Percentiles rank a stretch among this genome's conserved stretches.
These are phyloP conservation scores for Caenorhabditis sulstoni DNA, from an alignment of 2,888 invertebrate species.

Conservation along the genomic window DNA sequence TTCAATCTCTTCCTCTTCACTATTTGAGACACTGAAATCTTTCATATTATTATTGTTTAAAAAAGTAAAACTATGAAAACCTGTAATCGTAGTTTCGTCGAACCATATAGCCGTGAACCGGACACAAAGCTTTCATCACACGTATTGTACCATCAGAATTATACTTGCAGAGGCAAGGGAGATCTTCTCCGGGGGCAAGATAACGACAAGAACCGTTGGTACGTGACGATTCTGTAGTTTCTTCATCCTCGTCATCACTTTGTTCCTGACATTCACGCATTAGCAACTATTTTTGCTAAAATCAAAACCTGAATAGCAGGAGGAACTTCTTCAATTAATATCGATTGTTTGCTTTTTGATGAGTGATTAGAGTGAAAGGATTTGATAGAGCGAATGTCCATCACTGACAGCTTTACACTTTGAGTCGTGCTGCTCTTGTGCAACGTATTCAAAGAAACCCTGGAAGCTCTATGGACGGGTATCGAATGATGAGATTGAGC, in stretches of 20 bases:
- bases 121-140: conserved; percentile 77
- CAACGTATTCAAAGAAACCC: conserved; percentile 55
- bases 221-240: conserved; percentile 41
- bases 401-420: conserved; percentile 61
- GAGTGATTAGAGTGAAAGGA: conserved; percentile 63
- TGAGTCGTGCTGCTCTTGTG: conserved; percentile 59
- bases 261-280: conserved; percentile 66
- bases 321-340: conserved; percentile 66
- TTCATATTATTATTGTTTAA: background rate
- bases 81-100: conserved; percentile 72
- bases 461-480: conserved; percentile 56
- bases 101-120: conserved; percentile 80
- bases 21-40: conserved; percentile 64
- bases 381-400: conserved; percentile 64
- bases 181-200: conserved; percentile 77
- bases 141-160: conserved; percentile 71
- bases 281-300: background rate
- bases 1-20: conserved; percentile 67
- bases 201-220: conserved; percentile 70
- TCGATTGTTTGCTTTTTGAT: conserved; percentile 68
- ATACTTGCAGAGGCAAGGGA: conserved; percentile 79
- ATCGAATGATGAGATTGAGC: conserved; percentile 60
- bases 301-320: conserved; percentile 61
- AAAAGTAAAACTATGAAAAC: conserved; percentile 11
- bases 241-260: conserved; percentile 62